A percentile compares a stretch with the other conserved stretches of the same genome.
Evolutionary conservation across 2,113 vertebrate genomes (phyloP).

Genomic region (Crotalus tigris): DNA sequence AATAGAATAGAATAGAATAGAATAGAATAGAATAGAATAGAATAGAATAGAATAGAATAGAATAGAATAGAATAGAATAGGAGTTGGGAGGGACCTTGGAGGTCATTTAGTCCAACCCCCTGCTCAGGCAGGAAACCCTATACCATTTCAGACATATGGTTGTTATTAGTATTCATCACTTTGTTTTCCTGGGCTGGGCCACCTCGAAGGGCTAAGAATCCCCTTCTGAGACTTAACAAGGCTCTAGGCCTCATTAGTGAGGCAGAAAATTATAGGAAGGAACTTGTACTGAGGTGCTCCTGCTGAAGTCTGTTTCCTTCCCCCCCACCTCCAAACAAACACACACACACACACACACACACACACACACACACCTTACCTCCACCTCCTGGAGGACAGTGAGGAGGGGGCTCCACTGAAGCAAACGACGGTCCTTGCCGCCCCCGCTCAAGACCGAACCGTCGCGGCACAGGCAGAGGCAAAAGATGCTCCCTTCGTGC

Average conservation of each 20-base stretch:
- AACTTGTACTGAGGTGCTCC: background rate
- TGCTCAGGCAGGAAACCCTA: too few relatives aligned
- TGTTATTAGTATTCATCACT: background rate
- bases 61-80: too few relatives aligned
- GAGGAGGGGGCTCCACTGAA: constrained; percentile 83
- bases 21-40: too few relatives aligned
- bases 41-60: too few relatives aligned
- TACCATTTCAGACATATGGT: too few relatives aligned
- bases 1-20: too few relatives aligned
- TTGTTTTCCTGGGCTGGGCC: background rate
- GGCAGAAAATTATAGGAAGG: background rate
- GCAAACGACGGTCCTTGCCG: constrained; percentile 84
- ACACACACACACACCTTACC: constrained; percentile 65
- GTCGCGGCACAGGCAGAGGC: constrained; percentile 77
- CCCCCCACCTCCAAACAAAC: fast-evolving
- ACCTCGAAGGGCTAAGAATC: background rate
- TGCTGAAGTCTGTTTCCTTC: background rate
- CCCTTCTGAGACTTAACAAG: background rate
- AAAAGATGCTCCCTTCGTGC: constrained; percentile 89
- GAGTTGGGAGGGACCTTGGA: too few relatives aligned
- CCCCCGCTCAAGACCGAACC: constrained; percentile 87
- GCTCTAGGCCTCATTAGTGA: background rate
- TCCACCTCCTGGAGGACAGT: constrained; percentile 83
- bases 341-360: too few relatives aligned
- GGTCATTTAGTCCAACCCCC: too few relatives aligned